phyloP scores from a whole-genome alignment of 2,797 vertebrate genomes.

The Brachymystax lenok region DNA sequence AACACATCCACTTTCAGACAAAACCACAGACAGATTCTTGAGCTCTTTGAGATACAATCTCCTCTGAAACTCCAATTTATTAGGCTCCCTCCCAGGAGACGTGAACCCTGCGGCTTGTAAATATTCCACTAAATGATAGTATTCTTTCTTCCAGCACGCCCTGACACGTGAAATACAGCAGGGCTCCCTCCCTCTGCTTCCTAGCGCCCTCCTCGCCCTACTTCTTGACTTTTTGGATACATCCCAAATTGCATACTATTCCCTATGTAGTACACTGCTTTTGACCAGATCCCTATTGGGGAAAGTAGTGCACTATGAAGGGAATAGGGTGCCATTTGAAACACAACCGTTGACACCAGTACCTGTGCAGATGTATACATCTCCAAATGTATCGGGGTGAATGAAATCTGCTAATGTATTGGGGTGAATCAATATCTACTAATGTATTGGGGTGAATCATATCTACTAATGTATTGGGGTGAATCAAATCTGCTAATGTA shows the following conservation, averaged over 20 bases:
- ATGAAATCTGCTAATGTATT: too few species aligned
- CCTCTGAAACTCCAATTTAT: conserved; percentile 44
- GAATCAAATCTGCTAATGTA: too few species aligned
- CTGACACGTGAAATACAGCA: conserved; percentile 45
- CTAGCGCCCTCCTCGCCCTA: neutral
- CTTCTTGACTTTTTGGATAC: neutral
- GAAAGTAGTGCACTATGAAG: too few species aligned
- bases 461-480: too few species aligned
- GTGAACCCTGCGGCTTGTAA: conserved; percentile 47
- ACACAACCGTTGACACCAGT: neutral
- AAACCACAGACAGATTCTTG: conserved; percentile 20
- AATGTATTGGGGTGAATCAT: too few species aligned
- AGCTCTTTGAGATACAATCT: conserved; percentile 47
- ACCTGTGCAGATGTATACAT: neutral
- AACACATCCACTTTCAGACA: conserved; percentile 21
- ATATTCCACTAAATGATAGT: conserved; percentile 58
- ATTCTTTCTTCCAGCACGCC: conserved; percentile 22
- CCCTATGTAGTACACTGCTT: too few species aligned
- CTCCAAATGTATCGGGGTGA: too few species aligned
- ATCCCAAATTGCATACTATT: too few species aligned
- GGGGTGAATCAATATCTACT: too few species aligned
- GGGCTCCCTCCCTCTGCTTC: neutral
- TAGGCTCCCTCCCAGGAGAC: conserved; percentile 44
- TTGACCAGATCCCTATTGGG: too few species aligned
- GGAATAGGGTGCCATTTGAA: too few species aligned